Base-by-base conservation (phyloP, 2,888 invertebrate genomes). In the Drosophila anomelani region DNA sequence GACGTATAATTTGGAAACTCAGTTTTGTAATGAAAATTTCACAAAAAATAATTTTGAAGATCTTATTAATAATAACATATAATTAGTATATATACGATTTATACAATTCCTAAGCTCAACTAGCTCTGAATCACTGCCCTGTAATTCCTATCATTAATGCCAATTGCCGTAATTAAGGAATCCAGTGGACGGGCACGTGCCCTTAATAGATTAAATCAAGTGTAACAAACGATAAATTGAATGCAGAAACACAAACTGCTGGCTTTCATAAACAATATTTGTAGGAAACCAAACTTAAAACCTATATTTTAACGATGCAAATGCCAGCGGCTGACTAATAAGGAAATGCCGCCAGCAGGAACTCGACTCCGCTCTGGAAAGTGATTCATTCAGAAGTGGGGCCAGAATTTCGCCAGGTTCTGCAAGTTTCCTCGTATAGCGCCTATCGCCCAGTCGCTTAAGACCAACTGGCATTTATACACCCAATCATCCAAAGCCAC, bases 361-460 rank as follows among this genome's bases (percentile, higher is more conserved):
- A 51, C 15, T 34, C 32, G 8, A 13, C 51, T 51, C 34, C 13
- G 8, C 34, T 15, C 32, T 4, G 32, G 32, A 13, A 15, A 20
- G 20, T 79, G 72, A 67, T 13, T 36, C 55, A 54, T 17, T 20
- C 23, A 34, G 17, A 49, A 49, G 49, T 32, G 32, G 17, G 8
- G 4, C 2, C 13, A 20, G 17, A 57, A 63, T 85, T 79, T 85
- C 61, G 54, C 70, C 70, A 86, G 59, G 58, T 57, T 56, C 46
- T 29, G 58, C 58, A 58, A 57, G 13, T n/a, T 51, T n/a, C 47
- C 17, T 10, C 26, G 56, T 56, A 80, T 83, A 86, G 84, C 69
- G 86, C 75, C 88, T 75, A 67, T 68, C 53, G 36, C 36, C 41
- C 38, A 74, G 86, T 81, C 81, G 75, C 56, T 23, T 61, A 81